phyloP scores from a whole-genome alignment of 2,888 invertebrate species.

The Thymelicus lineola region DNA sequence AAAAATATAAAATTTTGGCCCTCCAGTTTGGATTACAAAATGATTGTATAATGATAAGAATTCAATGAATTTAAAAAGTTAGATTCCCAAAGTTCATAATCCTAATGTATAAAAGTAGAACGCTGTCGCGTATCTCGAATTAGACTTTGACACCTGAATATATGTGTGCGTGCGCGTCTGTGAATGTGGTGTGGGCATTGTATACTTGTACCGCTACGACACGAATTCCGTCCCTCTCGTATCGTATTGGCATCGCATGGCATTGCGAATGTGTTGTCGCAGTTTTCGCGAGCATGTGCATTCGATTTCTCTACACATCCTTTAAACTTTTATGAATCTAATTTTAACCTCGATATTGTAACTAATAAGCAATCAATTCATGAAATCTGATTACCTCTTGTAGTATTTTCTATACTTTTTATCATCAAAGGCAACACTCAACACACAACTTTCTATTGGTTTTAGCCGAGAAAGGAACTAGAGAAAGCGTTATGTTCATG shows the following conservation, averaged over 20 bases:
- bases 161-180: slow-evolving; percentile 62
- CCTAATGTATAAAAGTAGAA: slow-evolving; percentile 50
- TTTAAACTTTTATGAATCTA: not conserved
- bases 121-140: slow-evolving; percentile 54
- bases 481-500: too few species aligned
- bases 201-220: slow-evolving; percentile 40
- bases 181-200: slow-evolving; percentile 60
- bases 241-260: not conserved
- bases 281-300: slow-evolving; percentile 39
- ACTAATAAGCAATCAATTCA: too few species aligned
- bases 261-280: slow-evolving; percentile 50
- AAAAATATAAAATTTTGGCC: too few species aligned
- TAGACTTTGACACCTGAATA: slow-evolving; percentile 78
- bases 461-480: too few species aligned
- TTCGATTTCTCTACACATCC: slow-evolving; percentile 51
- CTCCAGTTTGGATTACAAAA: too few species aligned
- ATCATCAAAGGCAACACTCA: too few species aligned
- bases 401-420: too few species aligned
- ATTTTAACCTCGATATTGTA: not conserved
- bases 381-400: too few species aligned
- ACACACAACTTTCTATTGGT: too few species aligned
- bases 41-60: too few species aligned
- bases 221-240: not conserved
- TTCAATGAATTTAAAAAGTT: too few species aligned
- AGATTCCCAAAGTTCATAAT: not conserved